Conservation (phyloP, 2,113 vertebrate species). For the Eidolon helvum region DNA sequence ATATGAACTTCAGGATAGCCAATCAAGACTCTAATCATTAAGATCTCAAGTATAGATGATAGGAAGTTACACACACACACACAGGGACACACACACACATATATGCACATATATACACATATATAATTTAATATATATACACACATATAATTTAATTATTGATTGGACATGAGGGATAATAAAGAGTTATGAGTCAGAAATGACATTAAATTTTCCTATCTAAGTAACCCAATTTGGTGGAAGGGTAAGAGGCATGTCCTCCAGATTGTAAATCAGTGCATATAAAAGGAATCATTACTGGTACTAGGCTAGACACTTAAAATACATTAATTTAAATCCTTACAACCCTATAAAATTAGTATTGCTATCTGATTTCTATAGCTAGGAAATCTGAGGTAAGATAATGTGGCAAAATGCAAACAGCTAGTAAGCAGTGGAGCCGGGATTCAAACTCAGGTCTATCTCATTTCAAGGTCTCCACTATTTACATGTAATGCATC, state of each 20-base stretch:
- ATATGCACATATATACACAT: too few relatives aligned
- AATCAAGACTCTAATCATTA: neutral
- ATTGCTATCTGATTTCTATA: neutral
- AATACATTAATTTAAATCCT: neutral
- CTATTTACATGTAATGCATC: neutral
- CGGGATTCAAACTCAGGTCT: neutral
- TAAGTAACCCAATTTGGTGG: neutral
- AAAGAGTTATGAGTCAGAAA: neutral
- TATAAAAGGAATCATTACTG: neutral
- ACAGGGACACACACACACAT: too few relatives aligned
- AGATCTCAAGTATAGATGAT: neutral
- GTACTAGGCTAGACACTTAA: neutral
- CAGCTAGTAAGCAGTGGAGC: neutral
- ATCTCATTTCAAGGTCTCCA: neutral
- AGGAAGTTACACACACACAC: neutral
- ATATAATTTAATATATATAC: too few relatives aligned
- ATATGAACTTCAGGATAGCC: neutral
- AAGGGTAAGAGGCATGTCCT: neutral
- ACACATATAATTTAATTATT: neutral
- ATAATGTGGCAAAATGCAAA: slow-evolving; percentile 12
- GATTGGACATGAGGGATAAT: neutral
- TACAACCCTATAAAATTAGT: neutral
- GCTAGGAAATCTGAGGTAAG: neutral
- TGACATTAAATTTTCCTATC: neutral
- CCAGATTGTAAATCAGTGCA: neutral